Conservation (phyloP, 2,888 invertebrate genomes). For the Boloria selene region DNA sequence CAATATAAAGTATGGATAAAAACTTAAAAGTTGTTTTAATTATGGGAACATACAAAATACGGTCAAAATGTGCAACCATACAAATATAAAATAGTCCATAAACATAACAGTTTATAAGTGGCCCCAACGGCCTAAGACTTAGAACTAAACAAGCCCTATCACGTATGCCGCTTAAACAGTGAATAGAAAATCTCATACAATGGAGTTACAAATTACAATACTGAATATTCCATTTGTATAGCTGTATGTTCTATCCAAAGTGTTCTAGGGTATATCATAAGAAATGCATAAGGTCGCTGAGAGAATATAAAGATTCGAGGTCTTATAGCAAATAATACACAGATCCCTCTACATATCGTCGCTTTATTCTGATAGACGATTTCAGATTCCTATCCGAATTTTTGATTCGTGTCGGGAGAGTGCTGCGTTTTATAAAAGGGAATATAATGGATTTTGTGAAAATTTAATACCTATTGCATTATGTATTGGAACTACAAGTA, state of each 20-base stretch:
- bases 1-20: too few relatives aligned
- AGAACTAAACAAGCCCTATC: slow-evolving; percentile 41
- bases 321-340: slow-evolving; percentile 28
- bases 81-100: neutral
- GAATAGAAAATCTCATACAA: slow-evolving; percentile 70
- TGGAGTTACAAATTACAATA: slow-evolving; percentile 68
- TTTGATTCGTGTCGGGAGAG: slow-evolving; percentile 20
- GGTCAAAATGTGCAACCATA: neutral
- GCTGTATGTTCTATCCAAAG: slow-evolving; percentile 74
- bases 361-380: slow-evolving; percentile 17
- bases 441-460: slow-evolving; percentile 11
- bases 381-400: slow-evolving; percentile 22
- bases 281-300: slow-evolving; percentile 67
- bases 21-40: too few relatives aligned
- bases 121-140: neutral
- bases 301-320: slow-evolving; percentile 29
- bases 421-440: slow-evolving; percentile 11
- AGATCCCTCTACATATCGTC: slow-evolving; percentile 15
- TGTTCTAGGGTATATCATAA: slow-evolving; percentile 65
- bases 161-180: slow-evolving; percentile 66
- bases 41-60: too few relatives aligned
- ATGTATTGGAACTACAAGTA: slow-evolving; percentile 1
- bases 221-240: slow-evolving; percentile 76
- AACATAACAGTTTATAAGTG: neutral
- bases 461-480: neutral